Base-by-base conservation (phyloP, 1,140 invertebrate species). In the Charaxes varanes region DNA sequence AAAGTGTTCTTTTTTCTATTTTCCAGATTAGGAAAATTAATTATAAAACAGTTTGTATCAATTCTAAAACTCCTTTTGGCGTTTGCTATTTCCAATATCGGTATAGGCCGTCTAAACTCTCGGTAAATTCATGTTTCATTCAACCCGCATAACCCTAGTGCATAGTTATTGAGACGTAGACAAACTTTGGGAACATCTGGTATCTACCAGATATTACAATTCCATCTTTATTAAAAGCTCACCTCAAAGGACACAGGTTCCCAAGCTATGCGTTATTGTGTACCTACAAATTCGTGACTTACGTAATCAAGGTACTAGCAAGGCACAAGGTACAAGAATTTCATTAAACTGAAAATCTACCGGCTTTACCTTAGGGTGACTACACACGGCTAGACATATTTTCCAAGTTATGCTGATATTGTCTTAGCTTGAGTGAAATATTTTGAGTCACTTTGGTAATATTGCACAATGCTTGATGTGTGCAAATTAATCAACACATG, bases 341-440 rank as follows among this genome's bases (percentile, higher is more conserved):
- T 44, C 41, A 44, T 44, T 44, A 44, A 21, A 43, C 31, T 26
- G 32, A 35, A 43, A 43, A 44, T 19, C 35, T 31, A 24, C 24
- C 26, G 26, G 30, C 30, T 32, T 34, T 34, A 40, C 33, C 41
- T 44, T 44, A 44, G 41, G 33, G 41, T 30, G 11, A 23, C 26
- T 27, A 34, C 33, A 37, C 24, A 43, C 17, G 17, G 16, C 15
- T 33, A 43, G 41, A 35, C 41, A 42, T 43, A 43, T 43, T 43
- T 43, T 35, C 31, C 15, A 19, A 44, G 41, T 35, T 44, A 44
- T 44, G 41, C 41, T 27, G 27, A 36, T 37, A 37, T 37, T 44
- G 41, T 44, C 41, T 44, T 44, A 36, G 41, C 41, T 35, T 30
- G 41, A 43, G 26, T 36, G 33, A 10, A 44, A 44, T 44, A 44